Base-by-base conservation (phyloP, 2,113 vertebrate genomes). In the Halcyon malimbica region DNA sequence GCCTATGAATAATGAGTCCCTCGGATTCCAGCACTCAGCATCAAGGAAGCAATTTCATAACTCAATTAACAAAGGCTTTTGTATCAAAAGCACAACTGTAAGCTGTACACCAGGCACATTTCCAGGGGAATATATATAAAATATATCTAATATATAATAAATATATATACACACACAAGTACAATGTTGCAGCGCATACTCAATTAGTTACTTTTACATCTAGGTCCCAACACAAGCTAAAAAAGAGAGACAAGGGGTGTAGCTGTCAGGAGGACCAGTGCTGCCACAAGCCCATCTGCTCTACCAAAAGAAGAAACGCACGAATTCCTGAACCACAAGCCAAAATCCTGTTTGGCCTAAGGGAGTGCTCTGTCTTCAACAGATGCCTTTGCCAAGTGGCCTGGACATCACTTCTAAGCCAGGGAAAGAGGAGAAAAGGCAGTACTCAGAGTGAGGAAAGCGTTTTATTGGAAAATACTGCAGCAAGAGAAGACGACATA, bases 31-130 rank as follows among this genome's bases (percentile, higher is more conserved):
- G 83, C 89, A 87, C 70, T 53, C 71, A 80, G 92, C 91, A 94
- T 86, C 90, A 96, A 94, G 90, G 89, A 94, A 94, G 92, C 89
- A 89, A 92, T 96, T 96, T 94, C 85, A 75, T 75, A 96, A 94
- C 90, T 78, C 89, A 94, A 90, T 97, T 95, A 97, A 92, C 96
- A 96, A 95, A 95, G 83, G 63, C 85, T 95, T 96, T 95, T 93
- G 91, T 96, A 95, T 86, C 93, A 91, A 93, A 92, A 95, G 84
- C 89, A 90, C 78, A 94, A 96, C 73, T 83, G 75, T 69, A 71
- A 88, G 84, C 37, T 88, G 82, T 9, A 48, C 76, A 76, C 83
- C 60, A 90, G 85, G 87, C 91, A 56, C 16, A 11, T 37, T 87
- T 89, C 77, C 89, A 93, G 44, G 67, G 67, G 75, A 10, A 53